A percentile compares a stretch with the other conserved stretches of the same genome.
phyloP scores from a whole-genome alignment of 2,888 invertebrate genomes.

The Xestia c-nigrum region DNA sequence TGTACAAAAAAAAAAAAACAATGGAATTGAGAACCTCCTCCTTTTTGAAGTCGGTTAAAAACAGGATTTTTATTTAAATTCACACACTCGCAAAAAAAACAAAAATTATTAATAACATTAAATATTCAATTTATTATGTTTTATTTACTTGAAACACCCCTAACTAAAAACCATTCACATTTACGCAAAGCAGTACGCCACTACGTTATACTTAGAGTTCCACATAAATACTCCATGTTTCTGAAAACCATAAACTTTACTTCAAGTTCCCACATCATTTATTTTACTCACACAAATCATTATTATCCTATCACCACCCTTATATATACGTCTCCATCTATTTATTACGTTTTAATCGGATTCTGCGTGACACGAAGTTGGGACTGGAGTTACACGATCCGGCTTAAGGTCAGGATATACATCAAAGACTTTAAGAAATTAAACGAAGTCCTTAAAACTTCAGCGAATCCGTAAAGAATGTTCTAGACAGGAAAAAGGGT shows the following conservation, averaged over 20 bases:
- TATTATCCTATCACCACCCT: constrained; percentile 45
- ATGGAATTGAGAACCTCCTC: too few relatives aligned
- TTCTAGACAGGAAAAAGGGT: constrained; percentile 38
- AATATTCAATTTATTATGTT: too few relatives aligned
- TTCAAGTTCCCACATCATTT: constrained; percentile 38
- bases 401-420: constrained; percentile 33
- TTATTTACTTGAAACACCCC: neutral
- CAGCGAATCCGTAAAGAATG: constrained; percentile 27
- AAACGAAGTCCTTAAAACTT: constrained; percentile 34
- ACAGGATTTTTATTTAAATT: neutral
- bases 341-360: constrained; percentile 50
- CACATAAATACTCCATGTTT: neutral
- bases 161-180: neutral
- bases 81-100: neutral
- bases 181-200: neutral
- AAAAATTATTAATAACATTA: neutral
- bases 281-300: constrained; percentile 48
- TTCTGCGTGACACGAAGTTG: constrained; percentile 43
- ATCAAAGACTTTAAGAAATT: constrained; percentile 44
- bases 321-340: constrained; percentile 28
- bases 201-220: neutral
- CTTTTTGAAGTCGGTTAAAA: too few relatives aligned
- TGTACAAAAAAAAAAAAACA: neutral
- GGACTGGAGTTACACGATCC: constrained; percentile 23
- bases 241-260: constrained; percentile 13